Conservation (phyloP, 2,113 vertebrate species). For the Calonectris borealis region DNA sequence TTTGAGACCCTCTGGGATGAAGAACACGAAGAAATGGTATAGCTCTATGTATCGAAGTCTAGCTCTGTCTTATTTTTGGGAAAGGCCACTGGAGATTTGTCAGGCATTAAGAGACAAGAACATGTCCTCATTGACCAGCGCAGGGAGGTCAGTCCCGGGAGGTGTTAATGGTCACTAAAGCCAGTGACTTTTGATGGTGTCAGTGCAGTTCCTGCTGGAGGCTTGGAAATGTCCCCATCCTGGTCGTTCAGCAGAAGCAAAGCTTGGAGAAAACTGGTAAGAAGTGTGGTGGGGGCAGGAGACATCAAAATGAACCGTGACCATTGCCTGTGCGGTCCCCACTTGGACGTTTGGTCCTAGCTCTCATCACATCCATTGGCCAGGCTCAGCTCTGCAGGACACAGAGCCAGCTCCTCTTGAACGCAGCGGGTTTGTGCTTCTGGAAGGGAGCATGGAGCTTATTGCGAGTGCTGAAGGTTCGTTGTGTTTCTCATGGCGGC, state of each 20-base stretch:
- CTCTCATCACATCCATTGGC: not conserved
- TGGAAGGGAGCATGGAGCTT: conserved; percentile 6
- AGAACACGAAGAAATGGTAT: not conserved
- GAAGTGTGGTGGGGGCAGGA: not conserved
- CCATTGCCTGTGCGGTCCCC: not conserved
- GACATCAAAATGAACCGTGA: not conserved
- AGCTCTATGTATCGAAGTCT: not conserved
- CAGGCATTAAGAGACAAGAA: not conserved
- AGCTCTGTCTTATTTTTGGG: not conserved
- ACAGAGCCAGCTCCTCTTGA: not conserved
- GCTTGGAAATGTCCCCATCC: not conserved
- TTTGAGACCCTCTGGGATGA: conserved; percentile 12
- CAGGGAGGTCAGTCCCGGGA: not conserved
- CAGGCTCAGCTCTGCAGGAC: not conserved
- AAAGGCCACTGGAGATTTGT: not conserved
- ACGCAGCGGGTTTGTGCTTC: not conserved
- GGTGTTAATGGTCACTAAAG: not conserved
- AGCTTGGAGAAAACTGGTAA: not conserved
- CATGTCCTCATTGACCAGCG: fast-evolving
- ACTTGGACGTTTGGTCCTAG: not conserved
- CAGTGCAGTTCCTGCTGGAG: not conserved
- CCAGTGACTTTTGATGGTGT: not conserved
- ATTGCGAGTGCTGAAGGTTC: not conserved
- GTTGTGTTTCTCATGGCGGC: not conserved
- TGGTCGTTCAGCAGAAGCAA: not conserved